phyloP scores from a whole-genome alignment of 2,888 invertebrate genomes.

The Pammene aurita region DNA sequence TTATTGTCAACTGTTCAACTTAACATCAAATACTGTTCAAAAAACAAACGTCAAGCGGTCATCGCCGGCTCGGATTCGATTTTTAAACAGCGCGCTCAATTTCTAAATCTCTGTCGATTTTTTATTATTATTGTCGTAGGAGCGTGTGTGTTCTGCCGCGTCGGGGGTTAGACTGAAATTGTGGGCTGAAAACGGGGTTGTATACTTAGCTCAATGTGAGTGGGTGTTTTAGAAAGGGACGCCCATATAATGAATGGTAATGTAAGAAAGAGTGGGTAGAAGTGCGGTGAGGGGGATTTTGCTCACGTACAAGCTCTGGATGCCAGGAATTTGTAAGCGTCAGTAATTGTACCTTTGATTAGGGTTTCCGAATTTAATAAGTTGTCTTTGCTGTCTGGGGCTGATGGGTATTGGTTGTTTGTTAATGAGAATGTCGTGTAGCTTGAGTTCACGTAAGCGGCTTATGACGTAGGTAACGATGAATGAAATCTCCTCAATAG shows the following conservation, averaged over 20 bases:
- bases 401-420: not conserved
- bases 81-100: constrained; percentile 41
- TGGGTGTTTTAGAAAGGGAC: constrained; percentile 70
- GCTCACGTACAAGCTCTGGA: constrained; percentile 61
- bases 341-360: constrained; percentile 70
- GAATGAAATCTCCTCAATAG: constrained; percentile 14
- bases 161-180: constrained; percentile 66
- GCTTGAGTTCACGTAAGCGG: constrained; percentile 1
- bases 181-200: constrained; percentile 71
- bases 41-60: constrained; percentile 54
- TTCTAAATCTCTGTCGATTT: constrained; percentile 43
- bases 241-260: constrained; percentile 40
- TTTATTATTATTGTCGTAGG: constrained; percentile 41
- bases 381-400: constrained; percentile 43
- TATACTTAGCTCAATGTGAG: constrained; percentile 59
- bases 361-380: constrained; percentile 72
- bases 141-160: constrained; percentile 53
- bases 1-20: constrained; percentile 45
- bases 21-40: constrained; percentile 40
- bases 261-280: constrained; percentile 50
- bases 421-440: not conserved
- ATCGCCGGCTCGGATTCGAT: constrained; percentile 52
- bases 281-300: constrained; percentile 56
- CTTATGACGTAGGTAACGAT: constrained; percentile 5
- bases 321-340: constrained; percentile 75